Base-by-base conservation (phyloP, 1,140 invertebrate genomes). In the Nilaparvata lugens region DNA sequence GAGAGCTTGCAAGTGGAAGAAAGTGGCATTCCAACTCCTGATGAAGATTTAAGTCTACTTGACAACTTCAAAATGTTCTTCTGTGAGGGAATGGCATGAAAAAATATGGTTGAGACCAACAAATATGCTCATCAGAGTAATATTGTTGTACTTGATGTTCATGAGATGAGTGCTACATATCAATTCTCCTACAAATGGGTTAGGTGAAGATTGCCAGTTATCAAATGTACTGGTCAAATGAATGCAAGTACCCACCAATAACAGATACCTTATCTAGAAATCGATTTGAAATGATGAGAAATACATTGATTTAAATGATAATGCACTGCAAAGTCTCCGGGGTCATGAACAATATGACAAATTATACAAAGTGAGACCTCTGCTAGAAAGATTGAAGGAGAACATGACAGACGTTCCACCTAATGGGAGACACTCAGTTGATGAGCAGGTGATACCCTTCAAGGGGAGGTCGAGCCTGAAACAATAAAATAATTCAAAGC, bases 401-500 rank as follows among this genome's bases (percentile, higher is more conserved):
- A 42, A 62, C 60, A 18, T 21, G 4, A 18, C 11, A 57, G 42
- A 11, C 31, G 54, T 68, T 16, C 69, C 67, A 58, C 51, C 69
- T 24, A 65, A 71, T 11, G 66, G 71, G 59, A 48, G 68, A 42
- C 58, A 72, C 14, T 68, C 68, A 9, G 23, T 72, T 55, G 69
- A 73, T 66, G 68, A 65, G 55, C 66, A 72, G 24, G 68, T 73
- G 64, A 71, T 67, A 59, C 19, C 70, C 42, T 65, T 65, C 9
- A 72, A 74, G 65, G 53, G 67, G 19, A 56, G 24, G 0, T 66
- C 67, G 63, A 65, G 63, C 23, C 54, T 73, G 53, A 72, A 60
- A 43, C 71, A 71, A 59, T 72, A 71, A 57, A 48, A 71, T 1
- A 67, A 70, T 28, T 68, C 67, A n/a, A 73, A 73, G 60, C 68